These are phyloP conservation scores for Eupithecia centaureata DNA, from an alignment of 2,888 invertebrate species.

Conservation along the genomic window DNA sequence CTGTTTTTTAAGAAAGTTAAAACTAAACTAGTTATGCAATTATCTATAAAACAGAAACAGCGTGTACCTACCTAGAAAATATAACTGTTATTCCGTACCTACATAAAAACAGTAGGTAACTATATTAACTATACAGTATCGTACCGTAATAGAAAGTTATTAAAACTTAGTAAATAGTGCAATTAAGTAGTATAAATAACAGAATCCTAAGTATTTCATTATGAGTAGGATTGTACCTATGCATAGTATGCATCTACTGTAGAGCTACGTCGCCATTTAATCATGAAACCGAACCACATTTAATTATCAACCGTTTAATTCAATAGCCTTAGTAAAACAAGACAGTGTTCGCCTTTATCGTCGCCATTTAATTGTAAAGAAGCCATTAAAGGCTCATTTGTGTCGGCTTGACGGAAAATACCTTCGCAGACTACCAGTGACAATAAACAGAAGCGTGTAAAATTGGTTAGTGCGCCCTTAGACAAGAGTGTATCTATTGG, in stretches of 20 bases:
- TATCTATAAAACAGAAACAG: no score
- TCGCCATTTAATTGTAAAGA: conserved; percentile 44
- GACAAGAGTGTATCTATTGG: not conserved
- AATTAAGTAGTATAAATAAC: not conserved
- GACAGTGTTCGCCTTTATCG: conserved; percentile 38
- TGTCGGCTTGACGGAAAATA: conserved; percentile 40
- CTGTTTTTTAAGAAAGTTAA: no score
- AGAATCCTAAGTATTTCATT: not conserved
- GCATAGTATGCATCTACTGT: no score
- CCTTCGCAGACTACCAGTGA: conserved; percentile 48
- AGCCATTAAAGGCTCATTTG: conserved; percentile 44
- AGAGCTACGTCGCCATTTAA: not conserved
- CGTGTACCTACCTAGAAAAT: no score
- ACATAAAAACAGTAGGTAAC: no score
- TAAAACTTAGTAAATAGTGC: not conserved
- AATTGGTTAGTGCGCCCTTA: conserved; percentile 45
- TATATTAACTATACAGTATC: no score
- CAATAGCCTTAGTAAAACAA: conserved; percentile 35
- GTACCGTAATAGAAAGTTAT: no score
- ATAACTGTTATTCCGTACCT: no score
- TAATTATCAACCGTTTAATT: conserved; percentile 19
- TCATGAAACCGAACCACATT: conserved; percentile 5
- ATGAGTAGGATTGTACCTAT: not conserved
- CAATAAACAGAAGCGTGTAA: conserved; percentile 53
- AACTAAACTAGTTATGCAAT: no score